Conservation (phyloP, 2,113 vertebrate genomes). For the Heteronetta atricapilla region DNA sequence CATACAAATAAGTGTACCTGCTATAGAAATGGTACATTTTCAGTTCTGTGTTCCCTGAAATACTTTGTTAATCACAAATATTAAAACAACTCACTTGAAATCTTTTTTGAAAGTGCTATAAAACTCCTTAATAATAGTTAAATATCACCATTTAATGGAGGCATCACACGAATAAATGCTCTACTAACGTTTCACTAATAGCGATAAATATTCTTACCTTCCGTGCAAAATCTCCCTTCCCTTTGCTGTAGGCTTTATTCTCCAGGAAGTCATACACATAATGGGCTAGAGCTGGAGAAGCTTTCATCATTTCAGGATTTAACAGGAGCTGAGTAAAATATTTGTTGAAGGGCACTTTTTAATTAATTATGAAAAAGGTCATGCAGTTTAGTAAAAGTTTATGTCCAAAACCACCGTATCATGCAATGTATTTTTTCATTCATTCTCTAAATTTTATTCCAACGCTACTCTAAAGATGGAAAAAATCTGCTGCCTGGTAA, state of each 20-base stretch:
- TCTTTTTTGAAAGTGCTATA: neutral
- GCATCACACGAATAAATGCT: neutral
- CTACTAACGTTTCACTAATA: neutral
- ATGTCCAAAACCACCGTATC: neutral
- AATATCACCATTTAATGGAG: neutral
- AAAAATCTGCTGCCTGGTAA: neutral
- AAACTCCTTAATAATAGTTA: neutral
- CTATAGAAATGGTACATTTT: neutral
- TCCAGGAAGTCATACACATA: slow-evolving; percentile 94
- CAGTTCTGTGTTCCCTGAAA: neutral
- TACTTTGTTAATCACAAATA: neutral
- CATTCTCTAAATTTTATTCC: neutral
- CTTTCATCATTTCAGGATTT: slow-evolving; percentile 95
- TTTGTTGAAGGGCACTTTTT: neutral
- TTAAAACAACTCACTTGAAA: neutral
- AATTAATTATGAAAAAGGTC: neutral
- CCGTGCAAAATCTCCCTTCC: slow-evolving; percentile 97
- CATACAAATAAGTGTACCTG: neutral
- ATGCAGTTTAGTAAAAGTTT: neutral
- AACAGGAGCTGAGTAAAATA: slow-evolving; percentile 84
- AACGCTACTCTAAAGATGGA: neutral
- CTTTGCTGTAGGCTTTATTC: slow-evolving; percentile 98
- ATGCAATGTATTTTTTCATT: neutral
- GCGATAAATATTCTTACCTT: slow-evolving; percentile 82
- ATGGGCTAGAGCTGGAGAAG: slow-evolving; percentile 87